These are phyloP conservation scores for Copidosoma floridanum DNA, from an alignment of 1,140 invertebrate genomes.

Conservation along the genomic window DNA sequence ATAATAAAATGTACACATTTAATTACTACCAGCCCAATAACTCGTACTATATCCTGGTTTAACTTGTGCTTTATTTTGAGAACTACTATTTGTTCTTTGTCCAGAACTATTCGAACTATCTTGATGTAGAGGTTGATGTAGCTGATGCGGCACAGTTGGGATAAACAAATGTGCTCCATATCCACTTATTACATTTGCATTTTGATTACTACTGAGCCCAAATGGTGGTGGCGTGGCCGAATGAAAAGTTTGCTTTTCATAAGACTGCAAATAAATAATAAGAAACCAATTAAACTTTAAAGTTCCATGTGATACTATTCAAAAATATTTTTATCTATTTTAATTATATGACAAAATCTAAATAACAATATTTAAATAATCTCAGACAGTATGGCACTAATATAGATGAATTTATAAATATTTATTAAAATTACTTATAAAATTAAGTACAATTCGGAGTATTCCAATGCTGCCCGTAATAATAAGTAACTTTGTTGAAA, in stretches of 20 bases:
- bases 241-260: conserved; percentile 82
- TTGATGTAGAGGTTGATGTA: conserved; percentile 76
- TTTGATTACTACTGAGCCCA: conserved; percentile 70
- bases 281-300: too few relatives aligned
- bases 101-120: conserved; percentile 66
- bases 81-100: conserved; percentile 66
- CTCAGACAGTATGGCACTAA: too few relatives aligned
- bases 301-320: too few relatives aligned
- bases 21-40: conserved; percentile 65
- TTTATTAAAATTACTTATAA: too few relatives aligned
- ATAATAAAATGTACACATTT: conserved; percentile 35
- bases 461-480: too few relatives aligned
- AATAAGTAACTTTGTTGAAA: too few relatives aligned
- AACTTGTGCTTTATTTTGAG: conserved; percentile 67
- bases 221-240: conserved; percentile 81
- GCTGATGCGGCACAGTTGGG: conserved; percentile 70
- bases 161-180: conserved; percentile 70
- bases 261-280: conserved; percentile 68
- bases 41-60: conserved; percentile 66
- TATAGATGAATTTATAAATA: too few relatives aligned
- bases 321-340: too few relatives aligned
- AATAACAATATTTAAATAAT: too few relatives aligned
- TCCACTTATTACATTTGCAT: conserved; percentile 68
- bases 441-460: too few relatives aligned
- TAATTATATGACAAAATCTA: too few relatives aligned